phyloP scores from a whole-genome alignment of 2,113 vertebrate genomes.

The Antennarius striatus region DNA sequence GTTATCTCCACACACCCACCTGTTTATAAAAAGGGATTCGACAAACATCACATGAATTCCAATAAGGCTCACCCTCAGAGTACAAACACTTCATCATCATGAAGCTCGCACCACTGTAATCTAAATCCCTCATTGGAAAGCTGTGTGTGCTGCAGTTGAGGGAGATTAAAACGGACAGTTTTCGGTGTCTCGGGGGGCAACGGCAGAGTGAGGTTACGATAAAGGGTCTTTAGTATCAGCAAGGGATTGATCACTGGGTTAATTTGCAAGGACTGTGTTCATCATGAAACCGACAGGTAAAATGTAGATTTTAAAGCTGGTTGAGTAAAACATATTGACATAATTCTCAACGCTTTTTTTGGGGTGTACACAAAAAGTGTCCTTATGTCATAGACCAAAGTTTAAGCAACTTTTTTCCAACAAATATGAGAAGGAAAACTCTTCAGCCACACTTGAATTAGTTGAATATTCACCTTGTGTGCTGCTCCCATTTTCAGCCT shows the following conservation, averaged over 20 bases:
- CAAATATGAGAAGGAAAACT: constrained; percentile 28
- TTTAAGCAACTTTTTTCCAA: neutral
- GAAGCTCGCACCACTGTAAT: constrained; percentile 58
- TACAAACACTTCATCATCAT: constrained; percentile 61
- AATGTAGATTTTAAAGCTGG: constrained; percentile 10
- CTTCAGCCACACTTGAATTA: constrained; percentile 4
- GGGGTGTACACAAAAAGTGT: neutral
- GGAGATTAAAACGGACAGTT: constrained; percentile 68
- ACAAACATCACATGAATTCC: constrained; percentile 75
- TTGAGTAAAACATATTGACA: constrained; percentile 6
- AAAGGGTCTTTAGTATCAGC: constrained; percentile 33
- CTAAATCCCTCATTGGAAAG: constrained; percentile 73
- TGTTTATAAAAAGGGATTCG: constrained; percentile 74
- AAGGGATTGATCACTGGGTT: constrained; percentile 49
- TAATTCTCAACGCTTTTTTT: constrained; percentile 2
- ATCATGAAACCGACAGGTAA: constrained; percentile 40
- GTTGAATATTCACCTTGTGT: constrained; percentile 53
- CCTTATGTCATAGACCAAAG: neutral
- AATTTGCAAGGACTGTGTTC: constrained; percentile 48
- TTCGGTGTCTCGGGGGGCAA: constrained; percentile 30
- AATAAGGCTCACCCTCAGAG: constrained; percentile 70
- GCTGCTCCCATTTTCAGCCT: constrained; percentile 57
- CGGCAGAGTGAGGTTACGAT: constrained; percentile 53
- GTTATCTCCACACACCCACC: constrained; percentile 77
- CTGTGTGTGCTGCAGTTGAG: constrained; percentile 21